Conservation (phyloP, 2,888 invertebrate genomes). For the Catocala nupta region DNA sequence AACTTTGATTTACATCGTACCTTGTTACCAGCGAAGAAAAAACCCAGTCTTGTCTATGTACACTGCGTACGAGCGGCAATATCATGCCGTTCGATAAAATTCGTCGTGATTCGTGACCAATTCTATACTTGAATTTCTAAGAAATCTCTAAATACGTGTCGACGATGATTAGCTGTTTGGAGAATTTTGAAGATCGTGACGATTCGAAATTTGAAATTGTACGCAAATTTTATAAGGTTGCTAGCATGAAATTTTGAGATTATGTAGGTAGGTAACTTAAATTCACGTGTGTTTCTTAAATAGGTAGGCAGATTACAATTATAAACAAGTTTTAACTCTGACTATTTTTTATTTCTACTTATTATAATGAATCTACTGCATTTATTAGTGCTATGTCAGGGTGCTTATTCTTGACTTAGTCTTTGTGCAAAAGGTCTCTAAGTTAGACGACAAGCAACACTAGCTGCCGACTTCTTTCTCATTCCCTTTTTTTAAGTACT, state of each 20-base stretch:
- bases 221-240: conserved; percentile 7
- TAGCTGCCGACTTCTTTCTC: too few species aligned
- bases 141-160: conserved; percentile 22
- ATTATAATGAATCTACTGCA: too few species aligned
- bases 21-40: conserved; percentile 67
- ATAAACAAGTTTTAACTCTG: too few species aligned
- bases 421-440: too few species aligned
- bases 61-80: conserved; percentile 34
- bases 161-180: conserved; percentile 27
- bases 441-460: too few species aligned
- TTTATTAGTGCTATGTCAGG: too few species aligned
- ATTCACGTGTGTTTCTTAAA: too few species aligned
- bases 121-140: conserved; percentile 34
- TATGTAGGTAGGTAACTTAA: neutral
- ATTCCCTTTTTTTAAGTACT: too few species aligned
- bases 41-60: conserved; percentile 43
- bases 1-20: conserved; percentile 75
- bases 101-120: conserved; percentile 28
- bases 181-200: conserved; percentile 33
- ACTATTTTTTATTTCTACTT: too few species aligned
- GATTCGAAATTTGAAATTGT: conserved; percentile 24
- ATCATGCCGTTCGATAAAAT: conserved; percentile 11
- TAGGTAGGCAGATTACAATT: too few species aligned
- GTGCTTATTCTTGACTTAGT: too few species aligned
- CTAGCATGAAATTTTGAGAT: conserved; percentile 22